Evolutionary conservation across 2,113 vertebrate genomes (phyloP), one percentile per base, ranked within the genome.

Genomic region (Excalfactoria chinensis): DNA sequence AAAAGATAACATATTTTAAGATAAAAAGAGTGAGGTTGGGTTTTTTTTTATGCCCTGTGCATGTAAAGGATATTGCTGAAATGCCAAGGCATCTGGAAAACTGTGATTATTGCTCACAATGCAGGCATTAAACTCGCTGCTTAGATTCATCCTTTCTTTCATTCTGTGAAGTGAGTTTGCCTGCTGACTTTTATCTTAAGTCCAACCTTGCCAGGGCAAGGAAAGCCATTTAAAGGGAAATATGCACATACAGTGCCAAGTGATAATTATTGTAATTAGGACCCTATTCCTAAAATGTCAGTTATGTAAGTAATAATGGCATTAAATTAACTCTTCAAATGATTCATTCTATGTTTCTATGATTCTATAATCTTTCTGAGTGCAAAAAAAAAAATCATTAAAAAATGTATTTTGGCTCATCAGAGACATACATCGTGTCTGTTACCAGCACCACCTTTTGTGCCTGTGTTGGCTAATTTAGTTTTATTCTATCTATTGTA

Each of bases 81-180:
- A 81, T 68, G 51, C 83, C 80, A 88, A 88, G 69, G 46, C 12
- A 1, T 71, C 79, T 93, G 83, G 83, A 93, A 95, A 83, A 71
- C 79, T 74, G 68, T 94, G 90, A 86, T 93, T 93, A 77, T 74
- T 89, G 90, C 79, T 93, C 60, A 93, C 79, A 80, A 4, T 91
- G 64, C 76, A 67, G 56, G 60, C 46, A 46, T 91, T 60, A 80
- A 55, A 59, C 67, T 80, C 72, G 40, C 60, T 74, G 69, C 68
- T 86, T 88, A 89, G 56, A 62, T 85, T 89, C 64, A 84, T 85
- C 68, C 64, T 67, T 72, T 67, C 34, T 89, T 89, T 77, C 70
- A 71, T 83, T 34, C 21, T 68, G 64, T 20, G 49, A 70, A 15
- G 34, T 90, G 55, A 7, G 22, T 81, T 94, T 46, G 88, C 37